Conservation (phyloP, 2,797 vertebrate genomes). For the Sparus aurata region DNA sequence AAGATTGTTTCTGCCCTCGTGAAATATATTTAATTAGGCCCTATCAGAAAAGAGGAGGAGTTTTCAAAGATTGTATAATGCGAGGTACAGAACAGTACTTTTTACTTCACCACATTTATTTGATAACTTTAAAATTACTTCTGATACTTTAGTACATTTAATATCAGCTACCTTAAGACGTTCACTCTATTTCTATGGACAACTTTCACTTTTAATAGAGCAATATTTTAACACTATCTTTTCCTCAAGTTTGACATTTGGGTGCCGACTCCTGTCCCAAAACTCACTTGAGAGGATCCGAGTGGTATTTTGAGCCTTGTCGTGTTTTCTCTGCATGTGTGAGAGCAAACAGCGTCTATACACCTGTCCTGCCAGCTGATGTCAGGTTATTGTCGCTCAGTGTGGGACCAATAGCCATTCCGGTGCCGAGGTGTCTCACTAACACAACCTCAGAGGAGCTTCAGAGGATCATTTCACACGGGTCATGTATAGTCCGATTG, state of each 20-base stretch:
- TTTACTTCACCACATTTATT: no score
- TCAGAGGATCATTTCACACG: slow-evolving; percentile 15
- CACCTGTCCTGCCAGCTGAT: slow-evolving; percentile 82
- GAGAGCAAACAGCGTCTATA: slow-evolving; percentile 33
- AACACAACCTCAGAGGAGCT: slow-evolving; percentile 55
- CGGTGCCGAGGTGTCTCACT: slow-evolving; percentile 60
- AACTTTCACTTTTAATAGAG: no score
- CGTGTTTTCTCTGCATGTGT: slow-evolving; percentile 39
- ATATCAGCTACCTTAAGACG: no score
- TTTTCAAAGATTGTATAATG: slow-evolving; percentile 48
- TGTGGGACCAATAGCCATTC: slow-evolving; percentile 40
- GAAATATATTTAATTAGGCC: slow-evolving; percentile 19
- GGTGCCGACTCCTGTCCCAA: no score
- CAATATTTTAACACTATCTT: no score
- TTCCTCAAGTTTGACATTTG: no score
- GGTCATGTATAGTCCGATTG: background rate
- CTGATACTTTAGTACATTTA: no score
- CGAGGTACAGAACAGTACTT: no score
- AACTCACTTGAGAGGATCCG: background rate
- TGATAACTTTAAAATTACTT: background rate
- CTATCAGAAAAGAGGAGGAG: slow-evolving; percentile 30
- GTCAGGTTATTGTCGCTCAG: slow-evolving; percentile 57
- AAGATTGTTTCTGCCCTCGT: slow-evolving; percentile 17
- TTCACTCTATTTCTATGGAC: no score
- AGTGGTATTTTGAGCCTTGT: slow-evolving; percentile 21